Base-by-base conservation (phyloP, 2,888 invertebrate genomes). In the Dicycla oo region DNA sequence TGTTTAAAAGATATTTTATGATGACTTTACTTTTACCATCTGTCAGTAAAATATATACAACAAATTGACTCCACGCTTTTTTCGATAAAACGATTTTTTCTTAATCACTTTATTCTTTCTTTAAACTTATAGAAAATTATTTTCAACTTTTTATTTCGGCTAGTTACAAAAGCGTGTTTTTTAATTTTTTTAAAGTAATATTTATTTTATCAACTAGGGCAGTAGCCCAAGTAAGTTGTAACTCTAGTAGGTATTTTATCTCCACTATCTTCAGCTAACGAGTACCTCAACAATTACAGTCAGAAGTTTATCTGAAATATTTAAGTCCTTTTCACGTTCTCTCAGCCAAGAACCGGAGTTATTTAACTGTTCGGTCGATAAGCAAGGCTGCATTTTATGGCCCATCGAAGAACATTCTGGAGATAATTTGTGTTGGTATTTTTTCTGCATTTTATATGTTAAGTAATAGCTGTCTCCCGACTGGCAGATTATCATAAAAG, bases 361-460 rank as follows among this genome's bases (percentile, higher is more conserved):
- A 82, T 86, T 84, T 76, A 80, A 78, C 80, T 74, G 69, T 66
- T 78, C 64, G 67, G 71, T 86, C 86, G 85, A 85, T 85, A 82
- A 86, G 86, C 76, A 69, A 70, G 78, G 82, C 86, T 85, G 86
- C 85, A 85, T 86, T 85, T 85, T 86, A 85, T 85, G 60, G 82
- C 86, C 62, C 76, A 78, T 67, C 38, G 26, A 78, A 80, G 80
- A 78, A 82, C 75, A 80, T 80, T 71, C 51, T 73, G 65, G 49
- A 76, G 75, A 84, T 85, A 85, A 86, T 84, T 84, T 84, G 84
- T 84, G 84, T 86, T 84, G 84, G 80, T 84, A 84, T 84, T 84
- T 84, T 84, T 84, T 84, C 86, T 84, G 84, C 86, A 86, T 81
- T 84, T 84, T 84, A 84, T 84, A 75, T 74, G 84, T 77, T 86